Evolutionary conservation across 1,140 invertebrate genomes (phyloP).

Genomic region (Monochamus saltuarius): DNA sequence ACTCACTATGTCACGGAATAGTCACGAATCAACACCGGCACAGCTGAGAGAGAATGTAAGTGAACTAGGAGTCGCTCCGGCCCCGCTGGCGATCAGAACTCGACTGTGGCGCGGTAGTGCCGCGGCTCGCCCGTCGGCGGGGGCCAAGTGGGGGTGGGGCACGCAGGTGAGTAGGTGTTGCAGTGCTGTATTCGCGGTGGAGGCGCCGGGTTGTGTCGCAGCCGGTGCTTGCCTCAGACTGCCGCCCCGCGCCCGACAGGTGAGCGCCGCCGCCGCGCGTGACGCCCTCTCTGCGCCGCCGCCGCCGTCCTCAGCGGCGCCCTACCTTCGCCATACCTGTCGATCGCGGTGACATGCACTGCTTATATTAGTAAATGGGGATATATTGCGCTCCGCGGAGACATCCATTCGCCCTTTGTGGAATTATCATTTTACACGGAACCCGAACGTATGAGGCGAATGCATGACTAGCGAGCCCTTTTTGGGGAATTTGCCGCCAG

Average conservation of each 20-base stretch:
- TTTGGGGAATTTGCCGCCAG: not conserved
- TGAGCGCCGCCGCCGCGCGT: slow-evolving; percentile 31
- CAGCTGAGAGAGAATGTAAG: slow-evolving; percentile 23
- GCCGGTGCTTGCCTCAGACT: slow-evolving; percentile 49
- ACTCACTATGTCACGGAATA: too few relatives aligned
- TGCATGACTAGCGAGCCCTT: not conserved
- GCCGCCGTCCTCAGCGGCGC: not conserved
- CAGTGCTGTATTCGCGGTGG: slow-evolving; percentile 44
- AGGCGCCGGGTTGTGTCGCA: slow-evolving; percentile 44
- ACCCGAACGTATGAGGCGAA: not conserved
- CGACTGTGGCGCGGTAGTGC: slow-evolving; percentile 34
- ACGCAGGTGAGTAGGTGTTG: slow-evolving; percentile 50
- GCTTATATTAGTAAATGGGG: not conserved
- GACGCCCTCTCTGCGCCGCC: not conserved
- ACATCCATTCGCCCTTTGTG: not conserved
- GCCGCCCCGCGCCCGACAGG: slow-evolving; percentile 35
- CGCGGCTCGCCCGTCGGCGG: slow-evolving; percentile 28
- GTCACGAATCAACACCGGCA: slow-evolving; percentile 10
- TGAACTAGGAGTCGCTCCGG: slow-evolving; percentile 25
- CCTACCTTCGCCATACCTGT: not conserved
- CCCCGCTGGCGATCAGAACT: slow-evolving; percentile 21
- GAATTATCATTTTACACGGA: not conserved
- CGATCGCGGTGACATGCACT: not conserved
- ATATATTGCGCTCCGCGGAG: not conserved
- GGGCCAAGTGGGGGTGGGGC: slow-evolving; percentile 47